A percentile compares a stretch with the other conserved stretches of the same genome.
These are phyloP conservation scores for Triplophysa bombifrons DNA, from an alignment of 2,797 vertebrate species.

Conservation along the genomic window DNA sequence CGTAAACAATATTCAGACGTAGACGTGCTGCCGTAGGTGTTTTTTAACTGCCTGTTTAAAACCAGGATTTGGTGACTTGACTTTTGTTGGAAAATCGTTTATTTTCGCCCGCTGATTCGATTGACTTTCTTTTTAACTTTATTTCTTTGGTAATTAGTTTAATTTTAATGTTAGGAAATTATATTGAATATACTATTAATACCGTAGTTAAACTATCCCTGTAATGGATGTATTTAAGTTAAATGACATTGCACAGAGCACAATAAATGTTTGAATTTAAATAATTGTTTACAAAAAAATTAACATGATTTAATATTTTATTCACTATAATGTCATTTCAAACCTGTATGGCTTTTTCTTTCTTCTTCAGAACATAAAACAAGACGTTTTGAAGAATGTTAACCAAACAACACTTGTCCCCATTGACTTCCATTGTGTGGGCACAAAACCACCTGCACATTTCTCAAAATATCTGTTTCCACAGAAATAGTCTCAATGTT, in stretches of 20 bases:
- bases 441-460: no score
- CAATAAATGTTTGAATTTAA: neutral
- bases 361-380: no score
- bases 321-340: neutral
- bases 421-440: no score
- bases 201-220: no score
- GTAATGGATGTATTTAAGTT: neutral
- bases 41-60: slow-evolving; percentile 39
- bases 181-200: no score
- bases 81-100: neutral
- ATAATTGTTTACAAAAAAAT: neutral
- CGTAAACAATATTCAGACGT: neutral
- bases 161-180: no score
- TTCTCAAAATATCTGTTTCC: no score
- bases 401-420: no score
- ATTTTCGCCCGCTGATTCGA: neutral
- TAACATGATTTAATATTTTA: no score
- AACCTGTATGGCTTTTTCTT: neutral
- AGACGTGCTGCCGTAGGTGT: neutral
- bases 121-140: no score
- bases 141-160: no score
- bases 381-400: no score
- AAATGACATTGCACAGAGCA: neutral
- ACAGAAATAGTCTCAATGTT: neutral
- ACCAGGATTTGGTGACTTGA: neutral